A percentile compares a stretch with the other conserved stretches of the same genome.
Evolutionary conservation across 2,888 invertebrate genomes (phyloP).

Genomic region (Torymus tubicola): DNA sequence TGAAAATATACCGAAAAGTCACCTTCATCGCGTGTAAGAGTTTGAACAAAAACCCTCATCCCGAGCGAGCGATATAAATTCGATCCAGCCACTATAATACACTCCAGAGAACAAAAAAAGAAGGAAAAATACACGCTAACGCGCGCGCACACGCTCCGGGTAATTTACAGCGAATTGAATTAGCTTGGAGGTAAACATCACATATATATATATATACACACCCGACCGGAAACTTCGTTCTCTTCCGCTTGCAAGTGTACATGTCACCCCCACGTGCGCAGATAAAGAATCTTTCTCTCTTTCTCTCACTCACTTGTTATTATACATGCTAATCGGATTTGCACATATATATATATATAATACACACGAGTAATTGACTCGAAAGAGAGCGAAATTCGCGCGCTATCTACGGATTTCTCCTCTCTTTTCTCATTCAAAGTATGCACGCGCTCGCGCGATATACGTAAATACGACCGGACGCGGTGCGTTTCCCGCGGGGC

Average conservation of each 20-base stretch:
- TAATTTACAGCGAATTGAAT: conserved; percentile 31
- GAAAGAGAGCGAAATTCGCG: neutral
- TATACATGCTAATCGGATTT: conserved; percentile 32
- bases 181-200: neutral
- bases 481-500: too few species aligned
- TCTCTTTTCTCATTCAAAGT: conserved; percentile 9
- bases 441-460: too few species aligned
- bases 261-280: too few species aligned
- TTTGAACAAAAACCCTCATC: too few species aligned
- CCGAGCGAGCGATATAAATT: too few species aligned
- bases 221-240: conserved; percentile 39
- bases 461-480: too few species aligned
- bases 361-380: conserved; percentile 21
- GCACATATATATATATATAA: neutral
- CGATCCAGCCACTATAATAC: too few species aligned
- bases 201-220: neutral
- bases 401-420: too few species aligned
- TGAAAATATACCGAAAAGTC: too few species aligned
- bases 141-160: neutral
- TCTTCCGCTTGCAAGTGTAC: neutral
- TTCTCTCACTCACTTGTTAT: conserved; percentile 18
- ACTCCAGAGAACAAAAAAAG: too few species aligned
- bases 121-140: neutral
- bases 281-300: conserved; percentile 35
- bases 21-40: too few species aligned